Conservation (phyloP, 2,113 vertebrate species). For the Litocranius walleri region DNA sequence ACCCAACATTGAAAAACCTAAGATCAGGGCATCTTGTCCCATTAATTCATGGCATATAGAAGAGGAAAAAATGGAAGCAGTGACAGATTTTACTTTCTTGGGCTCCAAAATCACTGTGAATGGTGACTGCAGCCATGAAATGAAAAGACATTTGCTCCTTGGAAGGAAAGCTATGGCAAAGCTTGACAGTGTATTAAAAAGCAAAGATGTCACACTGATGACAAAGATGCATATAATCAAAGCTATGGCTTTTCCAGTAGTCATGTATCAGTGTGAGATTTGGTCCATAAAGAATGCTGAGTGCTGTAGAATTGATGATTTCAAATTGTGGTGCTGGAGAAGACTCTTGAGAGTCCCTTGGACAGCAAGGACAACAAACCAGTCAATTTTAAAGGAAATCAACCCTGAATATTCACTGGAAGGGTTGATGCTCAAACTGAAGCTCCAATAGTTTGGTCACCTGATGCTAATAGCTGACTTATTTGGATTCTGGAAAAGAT, state of each 20-base stretch:
- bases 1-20: background rate
- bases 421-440: background rate
- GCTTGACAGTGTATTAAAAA: background rate
- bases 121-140: background rate
- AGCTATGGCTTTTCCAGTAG: background rate
- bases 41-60: background rate
- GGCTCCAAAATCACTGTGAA: background rate
- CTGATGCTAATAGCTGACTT: rapidly evolving
- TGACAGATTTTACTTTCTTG: background rate
- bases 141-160: background rate
- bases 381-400: background rate
- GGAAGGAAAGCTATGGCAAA: background rate
- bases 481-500: background rate
- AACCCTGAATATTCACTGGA: background rate
- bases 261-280: background rate
- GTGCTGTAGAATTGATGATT: background rate
- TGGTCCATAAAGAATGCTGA: background rate
- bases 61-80: background rate
- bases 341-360: background rate
- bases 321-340: background rate
- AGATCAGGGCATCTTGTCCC: background rate
- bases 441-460: background rate
- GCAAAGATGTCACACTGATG: background rate
- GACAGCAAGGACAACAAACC: background rate
- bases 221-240: background rate